Conservation (phyloP, 2,888 invertebrate species). For the Heliconius aoede region DNA sequence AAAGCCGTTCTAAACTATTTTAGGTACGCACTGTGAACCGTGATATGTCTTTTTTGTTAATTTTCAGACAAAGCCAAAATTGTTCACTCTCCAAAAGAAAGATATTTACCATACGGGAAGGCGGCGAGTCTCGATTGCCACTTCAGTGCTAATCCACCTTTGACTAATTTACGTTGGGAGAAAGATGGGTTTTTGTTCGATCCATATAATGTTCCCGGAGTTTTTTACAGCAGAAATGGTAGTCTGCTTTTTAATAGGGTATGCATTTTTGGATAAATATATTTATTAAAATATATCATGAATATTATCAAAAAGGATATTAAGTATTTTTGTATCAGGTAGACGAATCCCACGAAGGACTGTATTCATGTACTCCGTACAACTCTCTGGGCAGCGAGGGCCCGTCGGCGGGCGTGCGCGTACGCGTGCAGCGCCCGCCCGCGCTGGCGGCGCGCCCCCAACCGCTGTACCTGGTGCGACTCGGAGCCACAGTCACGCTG, state of each 20-base stretch:
- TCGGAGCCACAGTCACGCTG: slow-evolving; percentile 91
- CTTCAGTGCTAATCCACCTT: slow-evolving; percentile 95
- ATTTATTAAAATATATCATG: not conserved
- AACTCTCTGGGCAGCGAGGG: slow-evolving; percentile 94
- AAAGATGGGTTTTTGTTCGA: slow-evolving; percentile 96
- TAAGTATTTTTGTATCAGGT: slow-evolving; percentile 74
- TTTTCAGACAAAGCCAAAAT: slow-evolving; percentile 95
- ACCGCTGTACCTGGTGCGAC: slow-evolving; percentile 91
- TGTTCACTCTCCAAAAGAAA: slow-evolving; percentile 92
- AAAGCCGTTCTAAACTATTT: not conserved
- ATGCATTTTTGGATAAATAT: slow-evolving; percentile 2
- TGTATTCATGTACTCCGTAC: slow-evolving; percentile 95
- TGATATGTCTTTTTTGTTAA: not conserved
- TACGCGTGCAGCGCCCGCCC: slow-evolving; percentile 93
- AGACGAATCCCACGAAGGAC: slow-evolving; percentile 92
- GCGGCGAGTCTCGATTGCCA: slow-evolving; percentile 94
- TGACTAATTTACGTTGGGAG: slow-evolving; percentile 95
- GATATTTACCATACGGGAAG: slow-evolving; percentile 92
- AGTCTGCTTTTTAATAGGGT: slow-evolving; percentile 91
- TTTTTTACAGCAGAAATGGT: slow-evolving; percentile 92
- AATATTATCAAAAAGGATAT: not conserved
- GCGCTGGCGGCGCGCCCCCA: slow-evolving; percentile 91
- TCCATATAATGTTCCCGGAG: slow-evolving; percentile 94
- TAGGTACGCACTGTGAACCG: not conserved
- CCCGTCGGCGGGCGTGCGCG: slow-evolving; percentile 92